These are phyloP conservation scores for Peromyscus maniculatus DNA, from an alignment of 2,113 vertebrate species.

Conservation along the genomic window DNA sequence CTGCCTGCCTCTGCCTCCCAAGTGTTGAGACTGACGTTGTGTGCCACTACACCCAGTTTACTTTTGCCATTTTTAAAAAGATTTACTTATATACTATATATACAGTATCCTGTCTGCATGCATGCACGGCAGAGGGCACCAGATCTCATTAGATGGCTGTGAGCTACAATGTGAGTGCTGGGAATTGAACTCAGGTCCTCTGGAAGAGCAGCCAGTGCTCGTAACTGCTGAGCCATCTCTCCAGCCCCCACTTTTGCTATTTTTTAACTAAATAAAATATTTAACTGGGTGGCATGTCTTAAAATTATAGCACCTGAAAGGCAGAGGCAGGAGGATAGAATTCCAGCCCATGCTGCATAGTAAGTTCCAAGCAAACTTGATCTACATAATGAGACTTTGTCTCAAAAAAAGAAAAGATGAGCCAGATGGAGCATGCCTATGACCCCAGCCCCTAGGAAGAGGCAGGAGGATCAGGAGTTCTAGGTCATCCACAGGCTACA, in stretches of 20 bases:
- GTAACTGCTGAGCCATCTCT: neutral
- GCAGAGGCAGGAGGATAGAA: neutral
- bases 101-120: neutral
- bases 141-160: neutral
- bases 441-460: neutral
- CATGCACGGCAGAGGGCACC: neutral
- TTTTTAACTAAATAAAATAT: neutral
- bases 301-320: neutral
- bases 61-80: neutral
- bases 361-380: neutral
- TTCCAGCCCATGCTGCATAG: neutral
- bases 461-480: neutral
- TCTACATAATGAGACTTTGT: neutral
- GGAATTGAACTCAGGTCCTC: neutral
- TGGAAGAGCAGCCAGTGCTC: neutral
- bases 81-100: neutral
- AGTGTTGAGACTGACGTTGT: neutral
- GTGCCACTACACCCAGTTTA: neutral
- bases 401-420: neutral
- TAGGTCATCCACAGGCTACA: neutral
- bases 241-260: neutral
- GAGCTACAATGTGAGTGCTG: neutral
- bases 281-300: neutral
- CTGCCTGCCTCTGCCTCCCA: neutral
- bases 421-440: neutral